Conservation (phyloP, 2,888 invertebrate genomes). For the Melitaea athalia region DNA sequence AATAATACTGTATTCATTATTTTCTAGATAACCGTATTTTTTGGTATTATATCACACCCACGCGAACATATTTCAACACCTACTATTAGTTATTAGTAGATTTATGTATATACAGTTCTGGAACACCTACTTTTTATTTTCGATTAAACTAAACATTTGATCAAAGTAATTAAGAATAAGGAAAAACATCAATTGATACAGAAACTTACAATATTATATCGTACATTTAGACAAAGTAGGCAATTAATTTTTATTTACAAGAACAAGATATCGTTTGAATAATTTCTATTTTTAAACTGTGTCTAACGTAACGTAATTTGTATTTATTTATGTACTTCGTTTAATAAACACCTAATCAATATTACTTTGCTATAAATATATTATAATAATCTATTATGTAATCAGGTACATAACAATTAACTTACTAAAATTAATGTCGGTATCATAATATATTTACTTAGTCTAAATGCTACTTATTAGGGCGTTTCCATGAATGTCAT, state of each 20-base stretch:
- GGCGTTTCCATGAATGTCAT: constrained; percentile 34
- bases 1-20: background rate
- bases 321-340: no score
- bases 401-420: background rate
- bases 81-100: background rate
- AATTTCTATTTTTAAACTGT: no score
- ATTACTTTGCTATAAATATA: no score
- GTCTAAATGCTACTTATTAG: constrained; percentile 30
- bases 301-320: no score
- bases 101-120: constrained; percentile 2
- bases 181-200: no score
- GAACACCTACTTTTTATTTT: background rate
- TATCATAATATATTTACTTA: constrained; percentile 10
- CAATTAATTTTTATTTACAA: no score
- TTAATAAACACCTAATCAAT: no score
- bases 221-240: no score
- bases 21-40: background rate
- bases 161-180: background rate
- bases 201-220: no score
- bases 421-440: constrained; percentile 1
- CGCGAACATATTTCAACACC: background rate
- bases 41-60: background rate
- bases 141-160: background rate
- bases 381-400: no score
- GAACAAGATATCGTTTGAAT: no score